Percentiles rank a stretch among this genome's conserved stretches.
phyloP scores from a whole-genome alignment of 2,888 invertebrate species.

The Drosophila histrio region DNA sequence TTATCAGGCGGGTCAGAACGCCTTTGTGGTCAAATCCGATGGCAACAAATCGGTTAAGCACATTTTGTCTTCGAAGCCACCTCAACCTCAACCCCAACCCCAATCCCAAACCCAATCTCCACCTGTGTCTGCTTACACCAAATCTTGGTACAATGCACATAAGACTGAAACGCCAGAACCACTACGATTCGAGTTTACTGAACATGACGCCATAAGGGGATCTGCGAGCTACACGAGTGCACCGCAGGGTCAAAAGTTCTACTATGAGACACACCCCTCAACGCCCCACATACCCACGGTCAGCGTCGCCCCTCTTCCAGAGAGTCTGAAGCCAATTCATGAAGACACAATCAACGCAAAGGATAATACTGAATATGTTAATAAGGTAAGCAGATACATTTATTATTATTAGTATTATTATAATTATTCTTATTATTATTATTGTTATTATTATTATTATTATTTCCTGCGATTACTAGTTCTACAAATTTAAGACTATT shows the following conservation, averaged over 20 bases:
- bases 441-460: too few species aligned
- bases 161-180: constrained; percentile 76
- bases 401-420: too few species aligned
- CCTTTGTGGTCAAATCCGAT: constrained; percentile 81
- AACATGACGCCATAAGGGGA: constrained; percentile 81
- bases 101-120: constrained; percentile 34
- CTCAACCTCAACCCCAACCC: constrained; percentile 29
- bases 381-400: constrained; percentile 61
- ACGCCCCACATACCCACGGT: constrained; percentile 30
- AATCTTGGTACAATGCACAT: constrained; percentile 50
- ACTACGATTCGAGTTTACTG: constrained; percentile 82
- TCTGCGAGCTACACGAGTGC: constrained; percentile 76
- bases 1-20: constrained; percentile 79
- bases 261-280: constrained; percentile 57
- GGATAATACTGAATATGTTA: constrained; percentile 69
- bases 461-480: too few species aligned
- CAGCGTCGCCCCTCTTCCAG: constrained; percentile 25
- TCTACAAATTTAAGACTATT: too few species aligned
- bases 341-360: constrained; percentile 62
- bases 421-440: too few species aligned
- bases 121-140: constrained; percentile 41
- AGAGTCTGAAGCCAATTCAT: constrained; percentile 39
- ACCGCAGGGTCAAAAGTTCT: constrained; percentile 64
- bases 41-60: constrained; percentile 80
- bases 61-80: constrained; percentile 62